Base-by-base conservation (phyloP, 2,113 vertebrate species). In the Corydoras sp. region DNA sequence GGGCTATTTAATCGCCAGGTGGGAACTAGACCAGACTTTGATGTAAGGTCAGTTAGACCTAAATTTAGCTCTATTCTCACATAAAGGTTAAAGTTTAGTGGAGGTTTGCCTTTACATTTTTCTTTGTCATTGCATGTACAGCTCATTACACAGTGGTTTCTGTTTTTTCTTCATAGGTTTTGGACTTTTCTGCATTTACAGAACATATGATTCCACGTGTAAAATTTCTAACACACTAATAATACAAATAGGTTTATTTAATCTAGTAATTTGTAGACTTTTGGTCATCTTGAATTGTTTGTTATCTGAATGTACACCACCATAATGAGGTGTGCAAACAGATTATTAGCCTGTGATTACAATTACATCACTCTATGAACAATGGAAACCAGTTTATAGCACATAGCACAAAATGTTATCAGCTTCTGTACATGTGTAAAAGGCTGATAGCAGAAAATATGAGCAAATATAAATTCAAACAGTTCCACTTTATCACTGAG, bases 401-500 rank as follows among this genome's bases (percentile, higher is more conserved):
- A 5, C 35, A 43, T 43, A 43, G 35, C 35, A 56, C 10, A 51
- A 15, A 65, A 73, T 65, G 71, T 65, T 73, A 65, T 73, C 71
- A 59, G 29, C 18, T 24, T 64, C 13, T 59, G 48, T 60, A 65
- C 30, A 65, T 65, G 8, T 65, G 24, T 18, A 72, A 18, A 13
- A 49, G 29, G 35, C 59, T 30, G 24, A 51, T 59, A 65, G 62
- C 50, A 30, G 5, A 64, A 72, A 12, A 71, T 35, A 29, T 12
- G 10, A 71, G 12, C 30, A 63, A 71, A 59, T 29, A 49, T 72
- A 9, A 51, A 13, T 5, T 43, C 18, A 58, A 32, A 65, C 35
- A 11, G 5, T 10, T 53, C 58, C 6, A 56, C 4, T 9, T 6
- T 71, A 8, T 11, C 14, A 54, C n/a, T 5, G 54, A n/a, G 35